phyloP scores from a whole-genome alignment of 2,797 vertebrate species.

The Cossypha caffra region DNA sequence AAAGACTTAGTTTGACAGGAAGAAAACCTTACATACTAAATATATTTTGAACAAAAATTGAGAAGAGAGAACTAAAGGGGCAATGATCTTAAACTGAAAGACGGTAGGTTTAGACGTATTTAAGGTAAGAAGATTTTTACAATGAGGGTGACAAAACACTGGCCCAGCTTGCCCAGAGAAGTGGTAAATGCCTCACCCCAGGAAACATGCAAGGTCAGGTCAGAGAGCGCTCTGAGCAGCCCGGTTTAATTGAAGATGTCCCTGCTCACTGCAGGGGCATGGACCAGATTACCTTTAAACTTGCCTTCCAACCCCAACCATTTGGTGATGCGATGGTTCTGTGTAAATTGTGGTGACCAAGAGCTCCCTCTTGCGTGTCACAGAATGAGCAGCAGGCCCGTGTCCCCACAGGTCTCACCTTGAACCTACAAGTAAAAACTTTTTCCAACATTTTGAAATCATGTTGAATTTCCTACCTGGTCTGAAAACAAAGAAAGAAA shows the following conservation, averaged over 20 bases:
- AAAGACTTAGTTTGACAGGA: background rate
- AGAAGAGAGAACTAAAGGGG: background rate
- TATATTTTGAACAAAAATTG: background rate
- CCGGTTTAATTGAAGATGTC: background rate
- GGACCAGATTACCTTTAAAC: background rate
- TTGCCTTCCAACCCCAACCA: background rate
- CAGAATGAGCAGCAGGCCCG: background rate
- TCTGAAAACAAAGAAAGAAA: background rate
- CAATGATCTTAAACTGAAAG: background rate
- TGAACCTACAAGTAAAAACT: fast-evolving
- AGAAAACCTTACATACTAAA: background rate
- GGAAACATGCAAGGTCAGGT: background rate
- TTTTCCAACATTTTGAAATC: background rate
- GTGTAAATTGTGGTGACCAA: background rate
- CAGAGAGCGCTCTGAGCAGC: background rate
- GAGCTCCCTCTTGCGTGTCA: slow-evolving; percentile 43
- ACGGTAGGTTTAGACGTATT: background rate
- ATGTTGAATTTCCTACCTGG: background rate
- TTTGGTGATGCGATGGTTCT: fast-evolving
- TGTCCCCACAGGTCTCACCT: fast-evolving
- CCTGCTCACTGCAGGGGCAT: background rate
- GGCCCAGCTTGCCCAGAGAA: background rate
- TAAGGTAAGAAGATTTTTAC: background rate
- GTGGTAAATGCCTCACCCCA: background rate
- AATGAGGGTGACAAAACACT: background rate